These are phyloP conservation scores for Bovichtus diacanthus DNA, from an alignment of 2,797 vertebrate species.

Conservation along the genomic window DNA sequence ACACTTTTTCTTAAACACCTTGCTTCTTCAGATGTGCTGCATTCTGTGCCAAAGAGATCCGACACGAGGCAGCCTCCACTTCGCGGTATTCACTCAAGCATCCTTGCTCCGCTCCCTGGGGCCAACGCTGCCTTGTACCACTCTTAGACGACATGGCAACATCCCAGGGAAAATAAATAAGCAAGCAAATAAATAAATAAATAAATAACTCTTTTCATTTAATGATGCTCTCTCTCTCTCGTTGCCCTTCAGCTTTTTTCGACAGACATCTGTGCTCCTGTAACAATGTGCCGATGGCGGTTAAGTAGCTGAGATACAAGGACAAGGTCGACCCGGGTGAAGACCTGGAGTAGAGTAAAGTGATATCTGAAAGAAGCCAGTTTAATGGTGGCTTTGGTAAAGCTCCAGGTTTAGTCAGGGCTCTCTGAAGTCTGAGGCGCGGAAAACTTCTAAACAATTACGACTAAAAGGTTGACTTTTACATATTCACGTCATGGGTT, in stretches of 20 bases:
- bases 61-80: constrained; percentile 21
- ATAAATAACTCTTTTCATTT: constrained; percentile 62
- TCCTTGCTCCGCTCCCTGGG: constrained; percentile 33
- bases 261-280: constrained; percentile 64
- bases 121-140: constrained; percentile 24
- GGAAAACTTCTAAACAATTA: constrained; percentile 19
- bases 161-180: constrained; percentile 54
- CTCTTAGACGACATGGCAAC: constrained; percentile 36
- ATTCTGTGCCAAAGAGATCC: constrained; percentile 29
- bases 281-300: constrained; percentile 55
- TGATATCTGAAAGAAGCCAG: constrained; percentile 8
- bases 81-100: constrained; percentile 39
- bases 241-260: constrained; percentile 49
- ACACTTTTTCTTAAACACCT: not conserved
- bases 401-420: not conserved
- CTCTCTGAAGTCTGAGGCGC: not conserved
- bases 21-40: not conserved
- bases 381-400: constrained; percentile 11
- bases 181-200: constrained; percentile 57
- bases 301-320: constrained; percentile 53
- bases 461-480: constrained; percentile 27
- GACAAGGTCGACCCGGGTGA: constrained; percentile 58
- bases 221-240: constrained; percentile 32
- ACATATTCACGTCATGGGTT: constrained; percentile 3
- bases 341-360: constrained; percentile 25